Evolutionary conservation across 2,113 vertebrate species (phyloP).

Genomic region (Salvelinus fontinalis): DNA sequence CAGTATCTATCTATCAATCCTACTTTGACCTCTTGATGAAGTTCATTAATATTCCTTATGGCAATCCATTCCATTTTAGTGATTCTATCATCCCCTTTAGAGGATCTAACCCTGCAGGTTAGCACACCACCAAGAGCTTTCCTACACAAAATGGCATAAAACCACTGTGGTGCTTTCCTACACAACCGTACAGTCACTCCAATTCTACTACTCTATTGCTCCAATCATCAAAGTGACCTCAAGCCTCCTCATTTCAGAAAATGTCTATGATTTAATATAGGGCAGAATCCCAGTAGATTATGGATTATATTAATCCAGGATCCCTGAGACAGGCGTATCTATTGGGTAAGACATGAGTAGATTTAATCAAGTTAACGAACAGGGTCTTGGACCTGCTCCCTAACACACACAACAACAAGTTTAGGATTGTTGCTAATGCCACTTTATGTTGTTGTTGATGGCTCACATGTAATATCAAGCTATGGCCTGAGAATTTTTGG

Average conservation of each 20-base stretch:
- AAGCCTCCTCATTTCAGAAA: conserved; percentile 54
- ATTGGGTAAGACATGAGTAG: conserved; percentile 27
- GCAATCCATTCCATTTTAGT: conserved; percentile 49
- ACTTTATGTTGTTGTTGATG: neutral
- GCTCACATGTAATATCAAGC: neutral
- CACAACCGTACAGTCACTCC: neutral
- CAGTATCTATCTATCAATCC: too few species aligned
- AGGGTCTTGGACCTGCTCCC: conserved; percentile 1
- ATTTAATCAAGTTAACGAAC: conserved; percentile 42
- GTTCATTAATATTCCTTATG: conserved; percentile 59
- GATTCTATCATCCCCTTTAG: conserved; percentile 41
- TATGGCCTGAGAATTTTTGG: neutral
- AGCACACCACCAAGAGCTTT: too few species aligned
- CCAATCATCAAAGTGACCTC: conserved; percentile 68
- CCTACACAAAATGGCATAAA: neutral
- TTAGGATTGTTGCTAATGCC: conserved; percentile 30
- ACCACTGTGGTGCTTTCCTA: neutral
- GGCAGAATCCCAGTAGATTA: conserved; percentile 60
- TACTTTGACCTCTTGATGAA: too few species aligned
- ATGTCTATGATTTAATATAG: conserved; percentile 47
- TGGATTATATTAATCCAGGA: conserved; percentile 70
- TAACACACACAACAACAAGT: conserved; percentile 43
- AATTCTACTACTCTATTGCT: conserved; percentile 13
- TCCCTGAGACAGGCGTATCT: conserved; percentile 11
- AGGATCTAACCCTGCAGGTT: neutral